Conservation (phyloP, 2,888 invertebrate genomes). For the Lasius platythorax region DNA sequence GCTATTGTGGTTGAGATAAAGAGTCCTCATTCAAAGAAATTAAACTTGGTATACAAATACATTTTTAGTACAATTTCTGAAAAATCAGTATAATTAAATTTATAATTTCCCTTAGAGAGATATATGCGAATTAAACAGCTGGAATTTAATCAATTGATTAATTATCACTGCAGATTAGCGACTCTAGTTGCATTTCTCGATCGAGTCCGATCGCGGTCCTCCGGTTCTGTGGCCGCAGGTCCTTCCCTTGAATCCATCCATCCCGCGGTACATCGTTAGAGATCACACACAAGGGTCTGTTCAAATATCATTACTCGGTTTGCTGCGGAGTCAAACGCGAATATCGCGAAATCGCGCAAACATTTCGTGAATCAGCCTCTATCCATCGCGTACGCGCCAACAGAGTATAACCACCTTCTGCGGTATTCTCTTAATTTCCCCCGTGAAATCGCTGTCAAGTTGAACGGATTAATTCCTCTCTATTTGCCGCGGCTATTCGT, state of each 20-base stretch:
- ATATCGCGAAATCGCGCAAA: constrained; percentile 69
- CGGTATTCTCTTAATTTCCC: constrained; percentile 60
- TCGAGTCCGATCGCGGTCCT: constrained; percentile 28
- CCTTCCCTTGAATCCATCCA: constrained; percentile 35
- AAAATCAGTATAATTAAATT: constrained; percentile 19
- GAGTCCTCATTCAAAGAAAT: constrained; percentile 14
- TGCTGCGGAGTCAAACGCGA: constrained; percentile 69
- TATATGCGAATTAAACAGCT: neutral
- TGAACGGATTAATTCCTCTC: constrained; percentile 57
- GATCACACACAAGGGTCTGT: constrained; percentile 62
- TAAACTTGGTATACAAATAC: constrained; percentile 24
- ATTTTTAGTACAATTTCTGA: constrained; percentile 14
- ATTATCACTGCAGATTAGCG: neutral
- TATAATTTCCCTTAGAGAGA: neutral
- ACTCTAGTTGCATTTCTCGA: neutral
- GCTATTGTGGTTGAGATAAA: constrained; percentile 11
- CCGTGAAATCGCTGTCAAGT: constrained; percentile 59
- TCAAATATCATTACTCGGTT: constrained; percentile 74
- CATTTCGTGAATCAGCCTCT: constrained; percentile 64
- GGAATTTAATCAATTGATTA: constrained; percentile 6
- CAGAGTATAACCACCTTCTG: constrained; percentile 53
- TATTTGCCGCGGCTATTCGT: constrained; percentile 52
- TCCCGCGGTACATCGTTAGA: constrained; percentile 44
- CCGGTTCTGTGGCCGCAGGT: constrained; percentile 7
- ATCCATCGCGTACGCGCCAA: constrained; percentile 46